Conservation (phyloP, 2,113 vertebrate species). For the Cochlearius cochlearius region DNA sequence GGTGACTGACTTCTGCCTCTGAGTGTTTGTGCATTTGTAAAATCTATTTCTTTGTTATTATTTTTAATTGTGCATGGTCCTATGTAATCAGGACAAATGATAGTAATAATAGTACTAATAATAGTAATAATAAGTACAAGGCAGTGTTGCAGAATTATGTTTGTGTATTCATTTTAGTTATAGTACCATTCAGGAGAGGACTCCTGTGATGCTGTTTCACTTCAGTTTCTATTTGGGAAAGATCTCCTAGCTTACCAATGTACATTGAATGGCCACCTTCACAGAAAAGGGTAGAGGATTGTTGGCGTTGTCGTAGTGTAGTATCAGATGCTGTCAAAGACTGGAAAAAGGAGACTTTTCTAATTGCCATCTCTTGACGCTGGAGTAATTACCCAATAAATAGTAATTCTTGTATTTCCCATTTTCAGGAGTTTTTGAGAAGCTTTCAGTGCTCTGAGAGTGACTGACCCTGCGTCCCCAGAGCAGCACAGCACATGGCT, state of each 20-base stretch:
- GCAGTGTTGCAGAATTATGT: neutral
- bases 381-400: neutral
- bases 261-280: neutral
- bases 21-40: neutral
- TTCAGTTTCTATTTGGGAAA: neutral
- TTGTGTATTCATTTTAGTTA: neutral
- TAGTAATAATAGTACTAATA: too few relatives aligned
- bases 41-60: neutral
- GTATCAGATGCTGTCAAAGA: neutral
- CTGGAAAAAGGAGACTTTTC: neutral
- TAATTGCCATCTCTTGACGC: neutral
- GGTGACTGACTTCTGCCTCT: neutral
- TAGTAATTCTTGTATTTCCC: neutral
- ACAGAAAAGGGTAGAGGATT: neutral
- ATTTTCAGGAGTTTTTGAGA: neutral
- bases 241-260: neutral
- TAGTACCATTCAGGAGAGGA: slow-evolving; percentile 2
- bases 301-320: neutral
- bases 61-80: neutral
- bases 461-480: neutral
- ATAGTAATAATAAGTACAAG: neutral
- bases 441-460: neutral
- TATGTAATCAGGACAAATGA: neutral
- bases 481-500: neutral
- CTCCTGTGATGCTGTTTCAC: neutral